Base-by-base conservation (phyloP, 1,140 invertebrate genomes). In the Octopus bimaculoides region DNA sequence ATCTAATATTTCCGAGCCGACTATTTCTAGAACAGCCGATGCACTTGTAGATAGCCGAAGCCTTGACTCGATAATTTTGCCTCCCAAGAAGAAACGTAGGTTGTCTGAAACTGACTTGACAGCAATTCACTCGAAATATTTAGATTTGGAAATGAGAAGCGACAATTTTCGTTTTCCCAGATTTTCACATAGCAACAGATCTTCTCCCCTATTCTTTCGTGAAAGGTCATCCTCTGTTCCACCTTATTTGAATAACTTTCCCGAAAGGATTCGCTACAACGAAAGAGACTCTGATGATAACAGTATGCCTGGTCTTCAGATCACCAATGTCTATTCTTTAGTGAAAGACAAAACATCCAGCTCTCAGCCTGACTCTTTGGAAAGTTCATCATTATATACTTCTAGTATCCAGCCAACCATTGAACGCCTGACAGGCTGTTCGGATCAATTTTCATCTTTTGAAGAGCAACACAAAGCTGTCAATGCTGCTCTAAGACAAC, bases 71-170 rank as follows among this genome's bases (percentile, higher is more conserved):
- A 76, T 82, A 26, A 78, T 81, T 5, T 71, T 81, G 52, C 81
- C 83, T 17, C 54, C 74, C 8, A 80, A 9, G 10, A 87, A 87
- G 77, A 84, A 84, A 78, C 78, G 85, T 52, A 79, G 86, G 17
- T 56, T 87, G 54, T 87, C 86, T 9, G 86, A 87, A 54, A 82
- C 84, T 61, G 86, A 85, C 66, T 74, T 84, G 54, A 76, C 77
- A 0, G 69, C 5, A 14, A 52, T 41, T 26, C 17, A 75, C 17
- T 41, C n/a, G 2, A 75, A 53, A 14, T 7, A 26, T 41, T 7
- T 17, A 5, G 52, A 26, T 8, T 20, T 17, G 5, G n/a, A 8
- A 5, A 41, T 9, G 1, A 9, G n/a, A 52, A 17, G 74, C 2
- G 17, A 52, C 6, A 52, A 52, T 14, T 52, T 20, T 4, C 14